Conservation (phyloP, 2,888 invertebrate genomes). For the Thecocarcelia acutangulata region DNA sequence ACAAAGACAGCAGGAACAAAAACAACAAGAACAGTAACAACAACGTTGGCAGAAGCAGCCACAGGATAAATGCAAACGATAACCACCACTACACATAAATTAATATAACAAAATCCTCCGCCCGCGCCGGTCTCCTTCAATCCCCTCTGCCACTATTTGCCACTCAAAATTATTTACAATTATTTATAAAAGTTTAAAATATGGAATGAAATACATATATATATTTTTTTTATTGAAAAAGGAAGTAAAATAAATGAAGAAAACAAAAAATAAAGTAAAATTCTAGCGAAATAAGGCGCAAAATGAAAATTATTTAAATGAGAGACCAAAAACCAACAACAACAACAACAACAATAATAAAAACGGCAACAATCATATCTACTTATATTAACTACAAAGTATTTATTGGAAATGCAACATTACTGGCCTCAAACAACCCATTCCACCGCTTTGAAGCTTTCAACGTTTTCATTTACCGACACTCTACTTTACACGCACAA, state of each 20-base stretch:
- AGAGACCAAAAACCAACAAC: constrained; percentile 38
- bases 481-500: background rate
- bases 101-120: constrained; percentile 16
- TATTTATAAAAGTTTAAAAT: constrained; percentile 64
- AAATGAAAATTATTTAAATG: constrained; percentile 62
- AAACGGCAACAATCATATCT: constrained; percentile 32
- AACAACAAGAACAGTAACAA: constrained; percentile 20
- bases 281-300: constrained; percentile 48
- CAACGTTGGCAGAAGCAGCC: constrained; percentile 30
- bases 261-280: constrained; percentile 27
- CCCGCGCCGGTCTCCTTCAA: background rate
- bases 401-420: constrained; percentile 55
- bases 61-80: constrained; percentile 50
- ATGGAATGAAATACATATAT: constrained; percentile 60
- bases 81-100: constrained; percentile 55
- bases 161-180: constrained; percentile 59
- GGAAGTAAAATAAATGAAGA: constrained; percentile 6
- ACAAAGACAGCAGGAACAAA: constrained; percentile 33
- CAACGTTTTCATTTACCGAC: constrained; percentile 36
- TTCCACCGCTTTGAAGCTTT: constrained; percentile 18
- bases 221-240: constrained; percentile 39
- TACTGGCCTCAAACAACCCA: constrained; percentile 50
- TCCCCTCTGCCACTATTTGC: background rate
- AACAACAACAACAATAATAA: constrained; percentile 22
- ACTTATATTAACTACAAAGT: constrained; percentile 28